Base-by-base conservation (phyloP, 1,140 invertebrate species). In the Stenopsyche tienmushanensis region DNA sequence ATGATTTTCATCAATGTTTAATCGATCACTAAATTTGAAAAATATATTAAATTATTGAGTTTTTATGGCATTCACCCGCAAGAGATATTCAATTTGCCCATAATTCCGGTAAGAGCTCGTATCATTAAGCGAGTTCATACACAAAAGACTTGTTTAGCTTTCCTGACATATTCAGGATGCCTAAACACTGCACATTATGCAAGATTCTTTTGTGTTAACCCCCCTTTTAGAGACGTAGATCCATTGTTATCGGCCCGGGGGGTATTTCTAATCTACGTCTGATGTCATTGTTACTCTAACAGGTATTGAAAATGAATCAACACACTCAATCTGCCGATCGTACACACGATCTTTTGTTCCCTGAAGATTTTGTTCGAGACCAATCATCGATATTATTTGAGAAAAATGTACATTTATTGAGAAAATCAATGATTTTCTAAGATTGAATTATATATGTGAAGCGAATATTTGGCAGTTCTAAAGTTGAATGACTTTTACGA, bases 301-400 rank as follows among this genome's bases (percentile, higher is more conserved):
- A 66, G 55, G 45, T 53, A 66, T 66, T 54, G 65, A 54, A 58
- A 66, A 52, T 53, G 47, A 52, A 45, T 52, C 65, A 57, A 62
- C 25, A 39, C 50, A 47, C 29, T 60, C 65, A 20, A 60, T 29
- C 24, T 18, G 42, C 50, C 20, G 50, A 53, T 53, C 50, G 50
- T 26, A 21, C 15, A 3, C 50, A 21, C 24, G 24, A 53, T 53
- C 20, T 17, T 9, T n/a, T n/a, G n/a, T n/a, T 20, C 44, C 44
- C 44, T 18, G 5, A 5, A 34, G 13, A 7, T 34, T 34, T 34
- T 13, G 13, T 34, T 34, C 29, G 13, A 13, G 29, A 5, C 29
- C 29, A 34, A 34, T 34, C 29, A 34, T n/a, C n/a, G n/a, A n/a
- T n/a, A n/a, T n/a, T n/a, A n/a, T n/a, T n/a, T n/a, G n/a, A n/a